Conservation (phyloP, 2,113 vertebrate species). For the Terrapene triunguis region DNA sequence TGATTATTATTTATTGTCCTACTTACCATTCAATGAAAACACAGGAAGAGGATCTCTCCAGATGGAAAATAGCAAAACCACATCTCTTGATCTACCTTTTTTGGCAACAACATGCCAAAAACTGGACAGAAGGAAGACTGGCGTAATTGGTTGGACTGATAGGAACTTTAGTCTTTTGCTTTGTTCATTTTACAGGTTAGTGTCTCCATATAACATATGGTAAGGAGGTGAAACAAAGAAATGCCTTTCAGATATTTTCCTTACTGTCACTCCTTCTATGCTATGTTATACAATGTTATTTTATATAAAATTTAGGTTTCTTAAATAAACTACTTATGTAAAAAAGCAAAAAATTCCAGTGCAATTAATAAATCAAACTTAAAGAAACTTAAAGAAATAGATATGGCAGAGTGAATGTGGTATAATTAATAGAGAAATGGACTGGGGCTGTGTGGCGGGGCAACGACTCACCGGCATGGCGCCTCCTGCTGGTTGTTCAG, state of each 20-base stretch:
- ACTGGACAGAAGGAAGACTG: background rate
- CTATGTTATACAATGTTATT: background rate
- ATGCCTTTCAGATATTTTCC: background rate
- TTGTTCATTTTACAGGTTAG: background rate
- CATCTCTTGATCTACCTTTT: background rate
- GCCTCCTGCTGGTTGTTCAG: no score
- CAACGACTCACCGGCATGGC: no score
- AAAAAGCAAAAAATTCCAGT: background rate
- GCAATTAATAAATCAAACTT: background rate
- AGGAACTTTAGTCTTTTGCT: background rate
- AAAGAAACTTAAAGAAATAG: slow-evolving; percentile 14
- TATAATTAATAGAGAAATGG: slow-evolving; percentile 23
- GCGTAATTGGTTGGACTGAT: background rate
- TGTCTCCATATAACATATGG: background rate
- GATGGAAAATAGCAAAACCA: background rate
- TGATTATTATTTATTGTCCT: background rate
- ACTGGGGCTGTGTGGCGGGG: no score
- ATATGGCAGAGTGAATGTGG: background rate
- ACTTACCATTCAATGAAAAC: background rate
- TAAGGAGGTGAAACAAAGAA: background rate
- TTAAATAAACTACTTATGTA: background rate
- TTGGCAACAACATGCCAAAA: background rate
- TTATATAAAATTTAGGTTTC: background rate
- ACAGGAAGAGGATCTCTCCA: background rate
- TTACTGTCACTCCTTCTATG: background rate